These are phyloP conservation scores for Tachysurus fulvidraco DNA, from an alignment of 2,113 vertebrate species.

Conservation along the genomic window DNA sequence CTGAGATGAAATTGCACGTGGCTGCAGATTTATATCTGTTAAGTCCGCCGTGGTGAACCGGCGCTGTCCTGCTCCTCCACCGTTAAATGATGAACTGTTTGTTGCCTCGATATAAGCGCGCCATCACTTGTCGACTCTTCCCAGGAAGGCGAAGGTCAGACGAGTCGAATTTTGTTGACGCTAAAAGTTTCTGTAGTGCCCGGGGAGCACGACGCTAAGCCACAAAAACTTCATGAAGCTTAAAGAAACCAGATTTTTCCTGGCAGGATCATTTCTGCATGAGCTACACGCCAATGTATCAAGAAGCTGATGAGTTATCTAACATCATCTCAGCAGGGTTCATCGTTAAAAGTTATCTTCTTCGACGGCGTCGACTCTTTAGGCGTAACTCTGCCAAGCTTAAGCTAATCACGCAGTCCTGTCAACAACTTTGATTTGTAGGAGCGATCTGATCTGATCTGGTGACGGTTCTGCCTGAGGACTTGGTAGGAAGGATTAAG, in stretches of 20 bases:
- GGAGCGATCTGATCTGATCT: background rate
- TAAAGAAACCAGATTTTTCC: background rate
- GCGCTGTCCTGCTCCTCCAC: background rate
- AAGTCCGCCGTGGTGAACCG: background rate
- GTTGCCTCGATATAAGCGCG: background rate
- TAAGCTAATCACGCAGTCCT: background rate
- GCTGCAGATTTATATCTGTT: slow-evolving; percentile 5
- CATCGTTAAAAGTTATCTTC: background rate
- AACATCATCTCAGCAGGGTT: background rate
- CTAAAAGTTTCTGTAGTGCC: background rate
- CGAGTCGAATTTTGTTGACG: background rate
- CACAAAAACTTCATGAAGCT: background rate
- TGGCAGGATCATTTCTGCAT: background rate
- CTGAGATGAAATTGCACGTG: background rate
- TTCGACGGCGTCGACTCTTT: background rate
- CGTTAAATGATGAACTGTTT: background rate
- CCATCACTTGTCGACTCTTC: background rate
- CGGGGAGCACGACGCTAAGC: background rate
- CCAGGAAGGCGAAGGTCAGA: background rate
- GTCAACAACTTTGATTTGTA: background rate
- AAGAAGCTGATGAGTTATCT: background rate
- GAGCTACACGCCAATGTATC: background rate
- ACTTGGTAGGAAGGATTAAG: background rate
- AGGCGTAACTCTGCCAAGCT: background rate
- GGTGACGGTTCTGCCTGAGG: background rate